Evolutionary conservation across 2,888 invertebrate genomes (phyloP).

Genomic region (Leptopterna dolabrata): DNA sequence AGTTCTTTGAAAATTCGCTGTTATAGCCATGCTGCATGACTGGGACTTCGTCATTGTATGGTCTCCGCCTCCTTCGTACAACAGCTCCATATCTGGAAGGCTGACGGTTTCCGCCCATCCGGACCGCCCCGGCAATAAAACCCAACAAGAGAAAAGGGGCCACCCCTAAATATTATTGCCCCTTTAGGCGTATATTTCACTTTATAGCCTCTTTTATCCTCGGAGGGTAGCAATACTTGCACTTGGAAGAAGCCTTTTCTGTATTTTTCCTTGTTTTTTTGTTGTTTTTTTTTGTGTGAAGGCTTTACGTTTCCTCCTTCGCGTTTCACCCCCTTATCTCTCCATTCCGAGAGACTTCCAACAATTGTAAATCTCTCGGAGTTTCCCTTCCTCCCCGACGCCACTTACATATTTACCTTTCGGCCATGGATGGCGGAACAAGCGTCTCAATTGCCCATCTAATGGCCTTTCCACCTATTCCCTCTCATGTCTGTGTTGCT

Average conservation of each 20-base stretch:
- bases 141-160: background rate
- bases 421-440: background rate
- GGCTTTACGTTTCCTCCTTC: constrained; percentile 12
- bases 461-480: constrained; percentile 19
- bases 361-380: constrained; percentile 39
- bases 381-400: background rate
- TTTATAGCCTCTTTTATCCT: constrained; percentile 26
- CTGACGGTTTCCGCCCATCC: background rate
- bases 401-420: constrained; percentile 44
- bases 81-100: background rate
- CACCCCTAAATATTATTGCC: constrained; percentile 34
- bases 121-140: background rate
- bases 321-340: background rate
- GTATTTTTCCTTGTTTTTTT: background rate
- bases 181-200: constrained; percentile 39
- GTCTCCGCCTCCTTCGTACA: no score
- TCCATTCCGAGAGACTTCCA: background rate
- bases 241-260: background rate
- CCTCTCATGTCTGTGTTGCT: background rate
- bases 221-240: background rate
- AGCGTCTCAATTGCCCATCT: constrained; percentile 43
- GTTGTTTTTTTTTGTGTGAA: no score
- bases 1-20: no score
- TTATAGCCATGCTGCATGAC: no score
- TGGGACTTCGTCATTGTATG: no score